Base-by-base conservation (phyloP, 2,113 vertebrate genomes). In the Tetrax tetrax region DNA sequence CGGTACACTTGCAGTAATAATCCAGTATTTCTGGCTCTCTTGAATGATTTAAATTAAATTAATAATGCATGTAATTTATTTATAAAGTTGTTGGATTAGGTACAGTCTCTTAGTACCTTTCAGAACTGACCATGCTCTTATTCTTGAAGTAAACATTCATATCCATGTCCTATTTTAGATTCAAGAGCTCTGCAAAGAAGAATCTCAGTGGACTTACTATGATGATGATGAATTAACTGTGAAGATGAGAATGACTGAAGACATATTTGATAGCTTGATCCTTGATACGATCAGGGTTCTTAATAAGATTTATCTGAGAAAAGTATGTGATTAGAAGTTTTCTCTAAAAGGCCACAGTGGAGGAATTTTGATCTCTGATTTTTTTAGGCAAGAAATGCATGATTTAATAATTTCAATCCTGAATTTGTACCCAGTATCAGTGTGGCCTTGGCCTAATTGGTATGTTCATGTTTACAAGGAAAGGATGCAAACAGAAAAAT, bases 211-310 rank as follows among this genome's bases (percentile, higher is more conserved):
- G 97, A 92, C 89, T 61, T 93, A 41, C 75, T 98, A 98, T 60
- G 90, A 54, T 20, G 79, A 87, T 12, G 97, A 98, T 91, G 97
- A 98, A 93, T 86, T 97, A 60, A 89, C 93, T 83, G 97, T 98
- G 96, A 98, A 98, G 95, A 96, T 96, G 89, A 95, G 71, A 87
- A 72, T 98, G 89, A 78, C 97, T 45, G 96, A 98, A 84, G 96
- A 97, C n/a, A 97, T 98, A 83, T 98, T 98, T 85, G 92, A 96
- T 33, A 59, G 83, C 18, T 96, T 98, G 89, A 86, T 98, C 56
- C 77, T 96, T 57, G 97, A 98, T 78, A 98, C 98, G 28, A 94
- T 98, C 60, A 38, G 88, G 82, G 83, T 98, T 68, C 97, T 98
- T 63, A 98, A 97, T n/a, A 54, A 72, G 72, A 98, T 98, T 87